Conservation (phyloP, 2,113 vertebrate genomes). For the Pardalotus punctatus region DNA sequence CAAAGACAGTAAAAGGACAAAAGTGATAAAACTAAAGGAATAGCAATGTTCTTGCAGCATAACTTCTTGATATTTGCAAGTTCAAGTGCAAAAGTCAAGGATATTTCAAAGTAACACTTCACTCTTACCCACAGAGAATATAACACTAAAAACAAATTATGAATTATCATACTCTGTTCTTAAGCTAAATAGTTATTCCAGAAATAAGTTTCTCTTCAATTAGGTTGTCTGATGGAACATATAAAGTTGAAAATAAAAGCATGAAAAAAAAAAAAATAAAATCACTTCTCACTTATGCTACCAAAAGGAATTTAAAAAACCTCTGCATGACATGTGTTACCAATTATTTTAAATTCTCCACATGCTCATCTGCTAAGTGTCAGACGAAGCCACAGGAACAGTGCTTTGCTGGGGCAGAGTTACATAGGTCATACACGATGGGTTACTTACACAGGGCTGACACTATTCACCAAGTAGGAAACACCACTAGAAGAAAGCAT, state of each 20-base stretch:
- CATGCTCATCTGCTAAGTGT: background rate
- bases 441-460: background rate
- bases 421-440: background rate
- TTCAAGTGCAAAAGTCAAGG: background rate
- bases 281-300: background rate
- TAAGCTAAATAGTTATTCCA: background rate
- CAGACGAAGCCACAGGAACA: background rate
- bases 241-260: background rate
- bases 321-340: background rate
- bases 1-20: constrained; percentile 52
- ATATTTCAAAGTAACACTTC: background rate
- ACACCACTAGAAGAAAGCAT: background rate
- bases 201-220: background rate
- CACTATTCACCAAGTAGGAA: background rate
- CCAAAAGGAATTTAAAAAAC: background rate
- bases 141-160: background rate
- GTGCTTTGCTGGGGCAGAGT: background rate
- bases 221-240: background rate
- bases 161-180: background rate
- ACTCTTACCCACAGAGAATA: background rate
- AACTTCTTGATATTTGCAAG: constrained; percentile 1
- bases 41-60: constrained; percentile 6
- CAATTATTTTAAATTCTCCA: background rate
- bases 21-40: constrained; percentile 20
- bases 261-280: background rate